Evolutionary conservation across 1,140 invertebrate species (phyloP), one percentile per base, ranked within the genome.

Genomic region (Zaprionus ornatus): DNA sequence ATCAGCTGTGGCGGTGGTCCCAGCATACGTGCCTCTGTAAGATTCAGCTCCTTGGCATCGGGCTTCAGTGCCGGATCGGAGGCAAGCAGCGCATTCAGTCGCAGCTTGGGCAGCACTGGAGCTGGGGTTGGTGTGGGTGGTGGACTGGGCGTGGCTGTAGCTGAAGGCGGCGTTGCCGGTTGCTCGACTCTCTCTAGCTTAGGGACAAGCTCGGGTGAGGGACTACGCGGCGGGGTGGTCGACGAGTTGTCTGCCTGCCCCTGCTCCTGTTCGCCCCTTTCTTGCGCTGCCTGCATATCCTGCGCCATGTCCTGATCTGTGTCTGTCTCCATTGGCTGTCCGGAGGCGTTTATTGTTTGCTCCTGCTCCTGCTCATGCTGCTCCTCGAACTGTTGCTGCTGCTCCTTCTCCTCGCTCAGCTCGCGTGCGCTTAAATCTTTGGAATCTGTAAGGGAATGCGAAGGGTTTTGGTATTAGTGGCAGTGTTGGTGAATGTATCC

Each of bases 61-160:
- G 95, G 94, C 64, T 95, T 95, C 10, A 96, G 93, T 12, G 96
- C 96, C 2, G 96, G 96, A 93, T 97, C 96, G 21, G 96, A 97
- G 68, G 96, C 96, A 62, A 97, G 94, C 92, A 95, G 95, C 67
- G 96, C 92, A 92, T 97, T 97, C 52, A 97, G 94, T 73, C 96
- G 94, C 75, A 97, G 93, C 82, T 95, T 94, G 69, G 96, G 96
- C 35, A 95, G 35, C 40, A 52, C 57, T 5, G 23, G 27, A 21
- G 40, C 75, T 45, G 42, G 45, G 9, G 79, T 66, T 19, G 67
- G 71, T 10, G 67, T 60, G 6, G 79, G 48, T 7, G 78, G 77
- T 9, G 86, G 77, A 48, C 84, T 82, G 23, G 86, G 82, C 37
- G 86, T 79, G 35, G 79, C 55, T 15, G 83, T 55, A 4, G 70